Evolutionary conservation across 2,888 invertebrate species (phyloP), one percentile per base, ranked within the genome.

Genomic region (Heteropelma amictum): DNA sequence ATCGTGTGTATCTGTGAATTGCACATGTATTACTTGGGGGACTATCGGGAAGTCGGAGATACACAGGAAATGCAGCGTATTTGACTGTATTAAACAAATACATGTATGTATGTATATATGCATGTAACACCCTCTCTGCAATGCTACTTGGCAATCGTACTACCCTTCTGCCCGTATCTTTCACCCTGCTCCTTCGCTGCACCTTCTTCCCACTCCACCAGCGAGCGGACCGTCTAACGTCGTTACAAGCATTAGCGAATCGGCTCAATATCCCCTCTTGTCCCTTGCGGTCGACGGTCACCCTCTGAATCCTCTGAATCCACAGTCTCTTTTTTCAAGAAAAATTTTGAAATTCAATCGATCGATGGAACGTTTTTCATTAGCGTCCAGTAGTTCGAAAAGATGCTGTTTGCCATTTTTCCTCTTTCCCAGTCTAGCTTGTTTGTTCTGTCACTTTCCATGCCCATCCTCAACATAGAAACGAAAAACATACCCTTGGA

Each of bases 161-260:
- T 40, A 14, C 68, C 17, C 23, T 14, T 28, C 21, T 42, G 14
- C 49, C 35, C 58, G 30, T 72, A 23, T 28, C 54, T 61, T 42
- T 45, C 40, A 49, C 71, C 65, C 53, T 30, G 49, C 30, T 58
- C n/a, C n/a, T n/a, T n/a, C n/a, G n/a, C n/a, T n/a, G n/a, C n/a
- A n/a, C n/a, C n/a, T n/a, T n/a, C n/a, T n/a, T n/a, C n/a, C n/a
- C 51, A 63, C 8, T 54, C 63, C 51, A 38, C 54, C 63, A 61
- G 42, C 67, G 40, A 60, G 70, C 76, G 77, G 81, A 83, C 79
- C 83, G 86, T 85, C 86, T 88, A 88, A 88, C 85, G 85, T 88
- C 86, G 88, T 88, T 88, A 88, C 87, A 86, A 88, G 88, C 88
- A 87, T 88, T 88, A 88, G 88, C 86, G 85, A 87, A 85, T 82